These are phyloP conservation scores for Xylocampa areola DNA, from an alignment of 2,888 invertebrate species.

Conservation along the genomic window DNA sequence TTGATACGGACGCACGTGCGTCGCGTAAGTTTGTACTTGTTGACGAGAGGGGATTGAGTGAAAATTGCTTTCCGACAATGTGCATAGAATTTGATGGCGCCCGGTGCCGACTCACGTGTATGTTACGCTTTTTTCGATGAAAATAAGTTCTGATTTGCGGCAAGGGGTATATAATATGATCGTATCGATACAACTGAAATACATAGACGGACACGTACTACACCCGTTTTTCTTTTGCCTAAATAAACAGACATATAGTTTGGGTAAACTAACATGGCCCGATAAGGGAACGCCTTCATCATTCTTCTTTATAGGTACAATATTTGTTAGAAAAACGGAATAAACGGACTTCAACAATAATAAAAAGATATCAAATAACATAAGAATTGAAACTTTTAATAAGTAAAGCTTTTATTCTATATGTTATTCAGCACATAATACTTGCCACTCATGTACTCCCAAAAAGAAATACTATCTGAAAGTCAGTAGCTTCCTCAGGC, in stretches of 20 bases:
- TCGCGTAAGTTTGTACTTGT: conserved; percentile 88
- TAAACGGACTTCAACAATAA: neutral
- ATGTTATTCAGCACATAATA: conserved; percentile 25
- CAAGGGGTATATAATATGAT: conserved; percentile 44
- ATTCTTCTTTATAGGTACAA: conserved; percentile 29
- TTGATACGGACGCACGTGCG: conserved; percentile 88
- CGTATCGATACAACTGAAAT: conserved; percentile 46
- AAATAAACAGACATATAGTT: conserved; percentile 44
- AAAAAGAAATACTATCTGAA: conserved; percentile 45
- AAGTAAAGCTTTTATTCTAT: conserved; percentile 1
- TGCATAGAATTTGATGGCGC: conserved; percentile 86
- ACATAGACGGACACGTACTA: conserved; percentile 30
- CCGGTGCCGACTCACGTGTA: conserved; percentile 63
- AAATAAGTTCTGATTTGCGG: conserved; percentile 52
- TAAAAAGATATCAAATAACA: neutral
- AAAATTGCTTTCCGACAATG: conserved; percentile 87
- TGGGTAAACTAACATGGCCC: conserved; percentile 42
- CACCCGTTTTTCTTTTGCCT: conserved; percentile 52
- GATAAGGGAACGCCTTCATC: conserved; percentile 33
- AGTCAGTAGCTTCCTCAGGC: conserved; percentile 46
- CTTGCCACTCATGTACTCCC: conserved; percentile 43
- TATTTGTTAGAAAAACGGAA: conserved; percentile 19
- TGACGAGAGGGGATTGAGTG: conserved; percentile 87
- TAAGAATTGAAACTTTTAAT: neutral
- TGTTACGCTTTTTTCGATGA: conserved; percentile 54